phyloP scores from a whole-genome alignment of 2,888 invertebrate genomes.

The Lacanobia oleracea region DNA sequence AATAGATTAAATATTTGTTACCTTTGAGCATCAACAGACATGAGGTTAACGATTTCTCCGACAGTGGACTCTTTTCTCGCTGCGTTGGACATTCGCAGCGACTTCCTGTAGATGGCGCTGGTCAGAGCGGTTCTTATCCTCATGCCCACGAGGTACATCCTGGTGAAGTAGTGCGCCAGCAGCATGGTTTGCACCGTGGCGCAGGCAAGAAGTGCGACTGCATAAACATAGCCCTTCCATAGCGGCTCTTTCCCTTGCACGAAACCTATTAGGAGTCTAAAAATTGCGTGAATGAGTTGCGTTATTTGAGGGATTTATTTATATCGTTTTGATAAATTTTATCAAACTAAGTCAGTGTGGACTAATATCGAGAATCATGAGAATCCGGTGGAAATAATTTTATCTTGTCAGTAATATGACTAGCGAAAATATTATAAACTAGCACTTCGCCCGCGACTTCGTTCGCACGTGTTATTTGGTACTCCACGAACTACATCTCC shows the following conservation, averaged over 20 bases:
- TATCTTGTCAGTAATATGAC: constrained; percentile 26
- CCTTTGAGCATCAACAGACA: constrained; percentile 97
- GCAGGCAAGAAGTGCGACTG: constrained; percentile 93
- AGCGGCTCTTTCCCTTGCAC: constrained; percentile 91
- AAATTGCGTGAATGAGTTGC: constrained; percentile 65
- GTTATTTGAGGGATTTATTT: constrained; percentile 14
- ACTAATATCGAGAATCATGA: constrained; percentile 7
- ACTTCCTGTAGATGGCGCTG: constrained; percentile 97
- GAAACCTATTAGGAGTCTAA: constrained; percentile 93
- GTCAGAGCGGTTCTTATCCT: constrained; percentile 96
- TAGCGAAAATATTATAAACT: constrained; percentile 39
- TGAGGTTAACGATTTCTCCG: constrained; percentile 97
- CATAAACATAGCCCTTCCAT: constrained; percentile 97
- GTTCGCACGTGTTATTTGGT: too few species aligned
- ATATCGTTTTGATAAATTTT: constrained; percentile 26
- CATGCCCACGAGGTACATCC: constrained; percentile 97
- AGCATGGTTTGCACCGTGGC: constrained; percentile 96
- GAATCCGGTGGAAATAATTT: not conserved
- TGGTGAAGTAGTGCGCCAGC: constrained; percentile 97
- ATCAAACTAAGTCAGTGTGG: constrained; percentile 9
- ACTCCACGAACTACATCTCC: too few species aligned
- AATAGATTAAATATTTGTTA: constrained; percentile 60
- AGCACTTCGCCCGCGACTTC: too few species aligned
- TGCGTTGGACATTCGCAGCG: constrained; percentile 94
- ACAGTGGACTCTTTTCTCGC: constrained; percentile 96